These are phyloP conservation scores for Odontesthes bonariensis DNA, from an alignment of 2,113 vertebrate species.

Conservation along the genomic window DNA sequence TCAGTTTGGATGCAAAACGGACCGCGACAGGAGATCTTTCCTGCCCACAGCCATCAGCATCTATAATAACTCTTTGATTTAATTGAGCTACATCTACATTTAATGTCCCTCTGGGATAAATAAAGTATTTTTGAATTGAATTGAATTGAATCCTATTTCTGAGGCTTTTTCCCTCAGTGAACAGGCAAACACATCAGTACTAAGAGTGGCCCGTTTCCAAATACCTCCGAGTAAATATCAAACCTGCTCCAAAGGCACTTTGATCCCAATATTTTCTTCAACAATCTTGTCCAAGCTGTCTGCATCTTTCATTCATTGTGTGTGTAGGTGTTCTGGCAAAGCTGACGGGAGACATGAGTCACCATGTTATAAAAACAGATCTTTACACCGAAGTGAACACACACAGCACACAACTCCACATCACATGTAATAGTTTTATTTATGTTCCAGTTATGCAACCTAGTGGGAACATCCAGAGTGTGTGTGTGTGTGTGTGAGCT, in stretches of 20 bases:
- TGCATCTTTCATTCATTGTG: conserved; percentile 11
- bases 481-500: no score
- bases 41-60: no score
- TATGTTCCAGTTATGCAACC: background rate
- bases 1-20: no score
- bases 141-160: background rate
- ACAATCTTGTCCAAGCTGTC: conserved; percentile 18
- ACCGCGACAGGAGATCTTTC: no score
- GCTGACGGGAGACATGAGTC: conserved; percentile 43
- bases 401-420: conserved; percentile 12
- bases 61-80: no score
- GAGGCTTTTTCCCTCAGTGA: no score
- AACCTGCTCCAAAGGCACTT: background rate
- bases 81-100: no score
- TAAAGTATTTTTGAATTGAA: no score
- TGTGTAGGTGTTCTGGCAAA: conserved; percentile 29
- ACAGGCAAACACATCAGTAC: background rate
- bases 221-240: background rate
- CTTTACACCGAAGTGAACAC: conserved; percentile 17
- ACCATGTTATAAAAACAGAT: conserved; percentile 41
- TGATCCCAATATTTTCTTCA: background rate
- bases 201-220: background rate
- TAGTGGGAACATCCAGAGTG: background rate
- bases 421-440: conserved; percentile 26
- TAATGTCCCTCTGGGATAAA: no score